Evolutionary conservation across 1,140 invertebrate genomes (phyloP).

Genomic region (Ladona fulva): DNA sequence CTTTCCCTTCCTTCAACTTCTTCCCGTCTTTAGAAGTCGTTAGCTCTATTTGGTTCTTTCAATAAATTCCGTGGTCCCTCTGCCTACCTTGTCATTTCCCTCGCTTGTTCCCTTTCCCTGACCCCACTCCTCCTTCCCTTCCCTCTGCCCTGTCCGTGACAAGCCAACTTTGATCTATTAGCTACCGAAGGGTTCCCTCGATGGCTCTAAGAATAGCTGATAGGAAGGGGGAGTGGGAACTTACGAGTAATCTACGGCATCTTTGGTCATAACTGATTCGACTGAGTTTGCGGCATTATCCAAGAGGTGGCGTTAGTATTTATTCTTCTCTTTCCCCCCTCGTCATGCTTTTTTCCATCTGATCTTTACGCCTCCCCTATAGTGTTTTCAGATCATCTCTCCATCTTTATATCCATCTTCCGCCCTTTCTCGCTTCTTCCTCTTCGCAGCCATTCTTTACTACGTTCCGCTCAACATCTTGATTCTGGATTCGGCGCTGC

Average conservation of each 20-base stretch:
- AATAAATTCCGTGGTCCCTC: no score
- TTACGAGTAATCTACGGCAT: background rate
- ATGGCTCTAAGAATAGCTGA: background rate
- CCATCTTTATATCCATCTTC: no score
- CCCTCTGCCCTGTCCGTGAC: background rate
- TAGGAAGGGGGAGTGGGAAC: background rate
- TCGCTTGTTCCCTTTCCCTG: background rate
- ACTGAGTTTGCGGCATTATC: background rate
- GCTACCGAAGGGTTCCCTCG: background rate
- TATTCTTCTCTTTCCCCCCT: background rate
- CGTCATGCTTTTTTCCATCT: no score
- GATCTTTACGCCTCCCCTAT: no score
- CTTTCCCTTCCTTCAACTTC: background rate
- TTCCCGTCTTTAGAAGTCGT: no score
- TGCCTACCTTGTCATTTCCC: background rate
- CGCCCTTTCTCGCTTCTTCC: no score
- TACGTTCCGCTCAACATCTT: no score
- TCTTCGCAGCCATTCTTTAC: no score
- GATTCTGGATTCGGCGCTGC: no score
- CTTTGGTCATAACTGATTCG: background rate
- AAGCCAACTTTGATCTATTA: slow-evolving; percentile 2
- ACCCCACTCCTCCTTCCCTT: background rate
- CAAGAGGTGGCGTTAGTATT: background rate
- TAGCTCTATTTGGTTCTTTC: no score
- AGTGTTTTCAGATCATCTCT: no score